Base-by-base conservation (phyloP, 2,113 vertebrate species). In the Hemibagrus wyckioides region DNA sequence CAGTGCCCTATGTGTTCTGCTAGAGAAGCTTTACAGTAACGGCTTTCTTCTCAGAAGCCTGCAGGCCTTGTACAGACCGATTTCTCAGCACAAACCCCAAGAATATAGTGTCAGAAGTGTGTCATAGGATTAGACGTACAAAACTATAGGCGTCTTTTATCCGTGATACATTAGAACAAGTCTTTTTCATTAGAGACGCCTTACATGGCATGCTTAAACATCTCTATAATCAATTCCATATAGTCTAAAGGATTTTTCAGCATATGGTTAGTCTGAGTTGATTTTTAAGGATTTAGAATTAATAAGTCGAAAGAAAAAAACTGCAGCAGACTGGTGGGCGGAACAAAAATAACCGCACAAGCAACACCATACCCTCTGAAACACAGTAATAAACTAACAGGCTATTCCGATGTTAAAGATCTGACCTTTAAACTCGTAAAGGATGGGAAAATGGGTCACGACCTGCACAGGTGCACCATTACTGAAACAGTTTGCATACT, bases 21-120 rank as follows among this genome's bases (percentile, higher is more conserved):
- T 89, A 82, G 85, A 79, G 87, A 30, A 52, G 83, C 85, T 90
- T 90, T 91, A 92, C 87, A 90, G 86, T 90, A 91, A 92, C 88
- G 85, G 86, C 87, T 91, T 89, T 88, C 90, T 89, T 85, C 63
- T 57, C 21, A 65, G 84, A 86, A 67, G 85, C 81, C 84, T 41
- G 50, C 79, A 15, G 88, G 84, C 86, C 86, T 85, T 54, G 65
- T 52, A 48, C 87, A 80, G 73, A 56, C 76, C 71, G 73, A 87
- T 83, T 81, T 80, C 48, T 88, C 14, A 52, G 67, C 65, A 69
- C 56, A 75, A 41, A 84, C 50, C 84, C 73, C 50, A 82, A 25
- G 87, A 87, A 88, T n/a, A 89, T 81, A 33, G 59, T 82, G 88
- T 88, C 61, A 57, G 82, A 85, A 52, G 33, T 44, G 89, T 89